Base-by-base conservation (phyloP, 2,113 vertebrate genomes). In the Calidris pugnax region DNA sequence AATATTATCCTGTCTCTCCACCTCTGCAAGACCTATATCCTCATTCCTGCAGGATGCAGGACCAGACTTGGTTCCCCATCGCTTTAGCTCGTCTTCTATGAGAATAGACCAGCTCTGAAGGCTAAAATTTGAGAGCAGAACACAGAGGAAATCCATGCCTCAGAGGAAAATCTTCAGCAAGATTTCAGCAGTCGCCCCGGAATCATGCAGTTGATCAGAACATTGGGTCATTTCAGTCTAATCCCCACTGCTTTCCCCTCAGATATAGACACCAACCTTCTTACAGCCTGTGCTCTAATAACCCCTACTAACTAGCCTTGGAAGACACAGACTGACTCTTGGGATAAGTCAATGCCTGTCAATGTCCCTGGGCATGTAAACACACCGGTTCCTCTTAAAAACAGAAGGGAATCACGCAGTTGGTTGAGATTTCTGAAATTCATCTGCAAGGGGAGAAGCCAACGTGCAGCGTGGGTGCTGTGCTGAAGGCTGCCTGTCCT, bases 391-490 rank as follows among this genome's bases (percentile, higher is more conserved):
- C 13, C 24, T 92, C 59, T 80, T 23, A 69, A 85, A 91, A 83
- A 28, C 32, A 24, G 56, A 47, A n/a, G 22, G 37, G 21, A 60
- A 28, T 55, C 0, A 3, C 8, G 8, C 19, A 37, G 35, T 41
- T 82, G 23, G 33, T 20, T 87, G 85, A 87, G 41, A n/a, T 85
- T 75, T 90, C 81, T 76, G 56, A 82, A 82, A 37, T 19, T 67
- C 32, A 10, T 72, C n/a, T 2, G 9, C 39, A 66, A 62, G 6
- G 9, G 21, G 33, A 95, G 47, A 86, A 66, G 55, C 41, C 63
- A 66, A 14, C 0, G 1, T 4, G 9, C 19, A 45, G 15, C 0
- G 0, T 12, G 23, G 43, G 30, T 66, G 53, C 35, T 60, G 27
- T 45, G 66, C 71, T 85, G 69, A 17, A 35, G 43, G 59, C 60